Conservation (phyloP, 1,140 invertebrate genomes). For the Solenopsis fugax region DNA sequence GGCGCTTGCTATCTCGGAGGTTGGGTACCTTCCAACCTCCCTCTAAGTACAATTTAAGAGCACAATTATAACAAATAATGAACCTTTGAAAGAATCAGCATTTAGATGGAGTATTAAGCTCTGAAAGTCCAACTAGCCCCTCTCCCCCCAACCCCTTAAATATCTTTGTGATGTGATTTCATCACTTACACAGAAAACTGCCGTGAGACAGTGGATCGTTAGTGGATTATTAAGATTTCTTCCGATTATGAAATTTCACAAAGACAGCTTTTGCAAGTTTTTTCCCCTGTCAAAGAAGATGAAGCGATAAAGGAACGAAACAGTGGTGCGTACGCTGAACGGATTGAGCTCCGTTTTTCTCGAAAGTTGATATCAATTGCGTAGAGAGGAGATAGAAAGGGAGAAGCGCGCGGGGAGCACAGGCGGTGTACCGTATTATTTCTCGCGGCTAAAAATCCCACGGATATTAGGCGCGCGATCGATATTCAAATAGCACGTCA, state of each 20-base stretch:
- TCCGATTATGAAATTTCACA: background rate
- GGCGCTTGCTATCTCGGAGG: conserved; percentile 40
- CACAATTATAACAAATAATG: conserved; percentile 78
- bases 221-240: conserved; percentile 27
- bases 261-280: background rate
- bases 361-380: conserved; percentile 3
- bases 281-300: background rate
- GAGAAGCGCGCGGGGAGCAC: background rate
- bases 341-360: background rate
- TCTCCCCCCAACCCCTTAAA: conserved; percentile 5
- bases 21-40: conserved; percentile 42
- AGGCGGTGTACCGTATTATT: background rate
- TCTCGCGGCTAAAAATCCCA: conserved; percentile 12
- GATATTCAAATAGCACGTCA: conserved; percentile 16
- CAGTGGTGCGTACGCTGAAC: too few species aligned
- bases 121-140: background rate
- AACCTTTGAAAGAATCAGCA: conserved; percentile 78
- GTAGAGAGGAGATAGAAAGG: background rate
- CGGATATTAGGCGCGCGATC: conserved; percentile 15
- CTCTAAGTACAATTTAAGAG: conserved; percentile 73
- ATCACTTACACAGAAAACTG: background rate
- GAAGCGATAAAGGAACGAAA: background rate
- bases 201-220: background rate
- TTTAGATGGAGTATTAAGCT: conserved; percentile 78
- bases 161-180: conserved; percentile 53